Percentiles rank a stretch among this genome's conserved stretches.
Evolutionary conservation across 2,113 vertebrate species (phyloP).

Genomic region (Petroica traversi): DNA sequence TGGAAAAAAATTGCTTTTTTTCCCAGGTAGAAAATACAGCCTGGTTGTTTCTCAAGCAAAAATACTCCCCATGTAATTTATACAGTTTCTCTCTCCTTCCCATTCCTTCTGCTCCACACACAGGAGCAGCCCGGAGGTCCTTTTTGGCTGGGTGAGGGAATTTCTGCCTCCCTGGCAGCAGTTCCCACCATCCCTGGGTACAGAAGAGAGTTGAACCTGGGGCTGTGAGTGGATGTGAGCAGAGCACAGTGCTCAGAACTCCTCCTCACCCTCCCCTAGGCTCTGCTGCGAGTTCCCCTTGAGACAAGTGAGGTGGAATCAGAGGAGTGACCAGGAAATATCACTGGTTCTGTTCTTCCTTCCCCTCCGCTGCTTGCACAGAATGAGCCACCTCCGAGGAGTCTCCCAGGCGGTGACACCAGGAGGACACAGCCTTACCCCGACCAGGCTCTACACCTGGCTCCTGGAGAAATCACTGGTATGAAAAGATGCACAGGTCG

Average conservation of each 20-base stretch:
- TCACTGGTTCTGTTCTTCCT: background rate
- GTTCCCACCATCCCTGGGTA: background rate
- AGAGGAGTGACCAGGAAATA: background rate
- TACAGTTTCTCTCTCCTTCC: background rate
- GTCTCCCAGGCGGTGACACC: background rate
- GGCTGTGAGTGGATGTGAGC: background rate
- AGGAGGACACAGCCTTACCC: background rate
- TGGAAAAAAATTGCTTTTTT: background rate
- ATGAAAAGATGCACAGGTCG: background rate
- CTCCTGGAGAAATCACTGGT: background rate
- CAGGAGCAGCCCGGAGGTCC: background rate
- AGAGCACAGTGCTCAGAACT: background rate
- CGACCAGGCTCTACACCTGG: background rate
- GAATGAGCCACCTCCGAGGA: background rate
- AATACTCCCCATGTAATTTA: background rate
- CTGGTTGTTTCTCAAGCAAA: background rate
- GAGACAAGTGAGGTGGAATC: background rate
- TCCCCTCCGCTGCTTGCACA: background rate
- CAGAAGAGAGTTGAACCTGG: fast-evolving
- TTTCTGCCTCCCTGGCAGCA: background rate
- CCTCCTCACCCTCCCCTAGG: background rate
- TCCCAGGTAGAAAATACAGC: background rate
- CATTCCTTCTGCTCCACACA: background rate
- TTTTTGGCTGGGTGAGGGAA: background rate
- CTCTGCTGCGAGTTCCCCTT: background rate